A percentile compares a stretch with the other conserved stretches of the same genome.
Conservation (phyloP, 2,113 vertebrate species). For the Dicentrarchus labrax region DNA sequence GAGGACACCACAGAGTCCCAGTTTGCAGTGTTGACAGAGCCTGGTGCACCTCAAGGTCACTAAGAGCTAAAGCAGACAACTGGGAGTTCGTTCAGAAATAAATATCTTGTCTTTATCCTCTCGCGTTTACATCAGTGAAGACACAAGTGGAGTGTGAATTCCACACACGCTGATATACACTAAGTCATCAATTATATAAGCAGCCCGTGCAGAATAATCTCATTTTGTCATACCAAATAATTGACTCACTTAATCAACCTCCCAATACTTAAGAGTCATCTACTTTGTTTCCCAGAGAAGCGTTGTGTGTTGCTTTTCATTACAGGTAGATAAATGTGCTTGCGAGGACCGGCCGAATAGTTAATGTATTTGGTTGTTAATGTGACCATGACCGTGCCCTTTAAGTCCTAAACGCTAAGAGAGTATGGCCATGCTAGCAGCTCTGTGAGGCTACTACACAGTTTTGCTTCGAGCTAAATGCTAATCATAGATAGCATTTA, state of each 20-base stretch:
- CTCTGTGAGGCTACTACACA: neutral
- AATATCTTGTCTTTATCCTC: slow-evolving; percentile 16
- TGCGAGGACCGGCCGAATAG: neutral
- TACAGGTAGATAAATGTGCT: neutral
- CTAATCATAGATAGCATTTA: neutral
- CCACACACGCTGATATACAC: neutral
- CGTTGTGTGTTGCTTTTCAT: neutral
- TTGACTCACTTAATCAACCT: neutral
- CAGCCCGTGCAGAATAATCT: neutral
- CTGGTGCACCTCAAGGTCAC: slow-evolving; percentile 59
- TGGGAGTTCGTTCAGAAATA: slow-evolving; percentile 39
- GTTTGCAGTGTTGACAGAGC: slow-evolving; percentile 62
- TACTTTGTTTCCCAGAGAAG: neutral
- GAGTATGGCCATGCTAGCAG: neutral
- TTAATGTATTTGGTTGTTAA: neutral
- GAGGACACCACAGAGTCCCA: slow-evolving; percentile 59
- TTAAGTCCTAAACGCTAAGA: neutral
- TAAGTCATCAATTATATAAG: neutral
- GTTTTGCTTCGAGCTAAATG: neutral
- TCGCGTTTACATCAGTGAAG: neutral
- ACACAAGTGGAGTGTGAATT: neutral
- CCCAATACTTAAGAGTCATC: neutral
- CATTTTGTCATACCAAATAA: neutral
- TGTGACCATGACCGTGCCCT: neutral
- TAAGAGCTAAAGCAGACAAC: slow-evolving; percentile 12